These are phyloP conservation scores for Darevskia mixta DNA, from an alignment of 2,797 vertebrate genomes.

Conservation along the genomic window DNA sequence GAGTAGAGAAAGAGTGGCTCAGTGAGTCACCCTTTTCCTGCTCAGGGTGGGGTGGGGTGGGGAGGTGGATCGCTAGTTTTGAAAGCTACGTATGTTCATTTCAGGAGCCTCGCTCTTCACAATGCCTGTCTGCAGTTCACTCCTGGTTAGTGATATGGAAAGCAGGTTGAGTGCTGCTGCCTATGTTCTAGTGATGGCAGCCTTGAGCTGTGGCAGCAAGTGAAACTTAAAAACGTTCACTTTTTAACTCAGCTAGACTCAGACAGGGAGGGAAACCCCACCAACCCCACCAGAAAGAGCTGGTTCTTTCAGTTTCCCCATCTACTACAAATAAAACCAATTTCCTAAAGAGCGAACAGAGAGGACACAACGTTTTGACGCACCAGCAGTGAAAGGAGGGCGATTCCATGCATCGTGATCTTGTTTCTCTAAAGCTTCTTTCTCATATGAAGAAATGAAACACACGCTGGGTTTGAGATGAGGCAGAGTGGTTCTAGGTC, in stretches of 20 bases:
- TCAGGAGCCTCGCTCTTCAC: conserved; percentile 36
- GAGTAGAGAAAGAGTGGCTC: background rate
- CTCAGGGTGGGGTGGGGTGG: background rate
- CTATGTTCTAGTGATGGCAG: conserved; percentile 65
- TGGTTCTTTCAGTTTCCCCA: background rate
- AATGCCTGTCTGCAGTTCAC: background rate
- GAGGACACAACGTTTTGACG: background rate
- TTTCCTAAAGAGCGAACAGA: conserved; percentile 19
- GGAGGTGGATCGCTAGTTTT: conserved; percentile 25
- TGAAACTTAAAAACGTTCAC: conserved; percentile 16
- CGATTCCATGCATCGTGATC: background rate
- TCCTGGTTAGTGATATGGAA: conserved; percentile 44
- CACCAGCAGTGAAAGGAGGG: background rate
- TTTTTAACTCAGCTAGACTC: conserved; percentile 10
- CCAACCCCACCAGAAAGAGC: background rate
- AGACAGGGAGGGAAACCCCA: background rate
- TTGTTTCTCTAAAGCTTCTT: conserved; percentile 23
- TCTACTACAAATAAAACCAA: background rate
- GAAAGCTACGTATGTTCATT: conserved; percentile 51
- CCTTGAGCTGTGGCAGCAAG: conserved; percentile 51
- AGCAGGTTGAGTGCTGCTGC: conserved; percentile 28
- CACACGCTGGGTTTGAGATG: conserved; percentile 27
- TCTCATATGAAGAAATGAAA: conserved; percentile 26
- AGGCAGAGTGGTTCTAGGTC: conserved; percentile 37
- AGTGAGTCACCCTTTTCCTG: conserved; percentile 37